These are phyloP conservation scores for Rotaria socialis DNA, from an alignment of 2,888 invertebrate species.

Conservation along the genomic window DNA sequence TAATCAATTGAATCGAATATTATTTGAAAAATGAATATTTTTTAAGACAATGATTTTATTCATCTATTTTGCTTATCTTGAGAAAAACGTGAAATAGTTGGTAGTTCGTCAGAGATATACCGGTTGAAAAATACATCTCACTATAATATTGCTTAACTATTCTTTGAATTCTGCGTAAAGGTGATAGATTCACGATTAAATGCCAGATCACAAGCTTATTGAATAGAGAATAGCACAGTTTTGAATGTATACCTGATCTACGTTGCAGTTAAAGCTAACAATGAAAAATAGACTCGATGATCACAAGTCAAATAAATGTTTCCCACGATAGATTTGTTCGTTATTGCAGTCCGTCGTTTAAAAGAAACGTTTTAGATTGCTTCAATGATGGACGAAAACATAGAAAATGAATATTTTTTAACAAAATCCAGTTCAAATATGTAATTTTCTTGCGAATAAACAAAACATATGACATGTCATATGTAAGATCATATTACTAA, in stretches of 20 bases:
- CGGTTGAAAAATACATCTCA: neutral
- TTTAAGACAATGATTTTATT: neutral
- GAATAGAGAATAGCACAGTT: neutral
- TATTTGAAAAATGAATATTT: neutral
- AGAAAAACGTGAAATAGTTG: neutral
- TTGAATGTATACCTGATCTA: neutral
- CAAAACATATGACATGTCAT: neutral
- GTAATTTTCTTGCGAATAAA: neutral
- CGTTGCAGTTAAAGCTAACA: neutral
- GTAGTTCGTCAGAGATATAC: neutral
- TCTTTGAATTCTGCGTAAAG: rapidly evolving
- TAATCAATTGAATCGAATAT: neutral
- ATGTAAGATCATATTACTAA: neutral
- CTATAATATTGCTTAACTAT: neutral
- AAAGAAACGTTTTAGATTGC: neutral
- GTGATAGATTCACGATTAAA: neutral
- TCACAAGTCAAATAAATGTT: neutral
- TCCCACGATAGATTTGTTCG: neutral
- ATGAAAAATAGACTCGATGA: neutral
- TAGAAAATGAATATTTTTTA: neutral
- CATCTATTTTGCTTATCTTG: neutral
- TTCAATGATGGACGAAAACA: neutral
- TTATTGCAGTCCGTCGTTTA: neutral
- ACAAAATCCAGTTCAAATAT: neutral
- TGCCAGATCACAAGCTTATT: neutral